Evolutionary conservation across 2,888 invertebrate genomes (phyloP).

Genomic region (Epinotia nisella): DNA sequence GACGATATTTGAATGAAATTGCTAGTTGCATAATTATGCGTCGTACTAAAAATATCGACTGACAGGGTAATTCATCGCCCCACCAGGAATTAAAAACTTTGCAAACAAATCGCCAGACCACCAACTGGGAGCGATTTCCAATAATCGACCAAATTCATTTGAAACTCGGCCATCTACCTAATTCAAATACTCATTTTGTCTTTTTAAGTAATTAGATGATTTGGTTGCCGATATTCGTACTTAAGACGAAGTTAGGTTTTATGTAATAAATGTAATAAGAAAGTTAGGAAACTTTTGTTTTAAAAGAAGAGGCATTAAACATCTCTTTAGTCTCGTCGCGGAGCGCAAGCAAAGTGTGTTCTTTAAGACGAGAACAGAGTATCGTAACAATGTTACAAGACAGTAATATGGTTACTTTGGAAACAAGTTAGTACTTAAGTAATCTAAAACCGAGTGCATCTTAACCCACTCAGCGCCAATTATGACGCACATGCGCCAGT

Average conservation of each 20-base stretch:
- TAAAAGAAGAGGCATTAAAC: slow-evolving; percentile 41
- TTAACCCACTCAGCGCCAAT: too few species aligned
- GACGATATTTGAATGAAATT: too few species aligned
- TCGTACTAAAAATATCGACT: slow-evolving; percentile 15
- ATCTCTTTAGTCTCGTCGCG: slow-evolving; percentile 25
- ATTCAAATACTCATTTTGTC: slow-evolving; percentile 48
- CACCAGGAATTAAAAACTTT: slow-evolving; percentile 56
- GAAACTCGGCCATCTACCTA: slow-evolving; percentile 51
- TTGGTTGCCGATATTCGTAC: slow-evolving; percentile 47
- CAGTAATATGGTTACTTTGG: too few species aligned
- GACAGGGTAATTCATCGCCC: slow-evolving; percentile 49
- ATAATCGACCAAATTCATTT: slow-evolving; percentile 60
- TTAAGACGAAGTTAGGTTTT: slow-evolving; percentile 29
- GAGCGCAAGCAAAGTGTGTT: slow-evolving; percentile 13
- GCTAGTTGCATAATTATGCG: not conserved
- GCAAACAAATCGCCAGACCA: slow-evolving; percentile 55
- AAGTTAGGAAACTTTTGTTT: slow-evolving; percentile 38
- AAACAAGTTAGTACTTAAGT: too few species aligned
- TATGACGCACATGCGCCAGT: too few species aligned
- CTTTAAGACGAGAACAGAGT: too few species aligned
- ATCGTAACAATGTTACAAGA: too few species aligned
- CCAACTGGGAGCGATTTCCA: slow-evolving; percentile 54
- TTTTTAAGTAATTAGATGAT: slow-evolving; percentile 54
- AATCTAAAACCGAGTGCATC: too few species aligned
- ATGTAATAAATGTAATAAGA: slow-evolving; percentile 31